Evolutionary conservation across 1,140 invertebrate genomes (phyloP).

Genomic region (Drosophila pachea): DNA sequence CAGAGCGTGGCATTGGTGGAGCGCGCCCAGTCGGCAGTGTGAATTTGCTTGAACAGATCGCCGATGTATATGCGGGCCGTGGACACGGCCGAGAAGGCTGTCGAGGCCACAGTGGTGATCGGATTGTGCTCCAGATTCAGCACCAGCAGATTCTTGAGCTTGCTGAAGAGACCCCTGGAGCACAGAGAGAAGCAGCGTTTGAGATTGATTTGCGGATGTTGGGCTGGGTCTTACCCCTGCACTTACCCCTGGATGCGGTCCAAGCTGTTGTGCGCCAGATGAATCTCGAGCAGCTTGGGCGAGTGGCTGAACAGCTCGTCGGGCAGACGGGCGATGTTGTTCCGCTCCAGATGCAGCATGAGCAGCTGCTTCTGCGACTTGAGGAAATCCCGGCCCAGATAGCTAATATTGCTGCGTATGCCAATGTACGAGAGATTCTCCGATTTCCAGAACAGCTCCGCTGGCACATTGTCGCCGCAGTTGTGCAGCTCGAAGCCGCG

Average conservation of each 20-base stretch:
- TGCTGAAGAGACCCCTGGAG: constrained; percentile 59
- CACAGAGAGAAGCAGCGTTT: background rate
- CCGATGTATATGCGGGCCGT: constrained; percentile 63
- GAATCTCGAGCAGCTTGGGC: constrained; percentile 51
- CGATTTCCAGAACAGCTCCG: constrained; percentile 64
- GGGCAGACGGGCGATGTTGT: constrained; percentile 60
- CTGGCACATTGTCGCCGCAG: constrained; percentile 62
- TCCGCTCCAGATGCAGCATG: constrained; percentile 46
- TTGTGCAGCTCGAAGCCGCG: constrained; percentile 59
- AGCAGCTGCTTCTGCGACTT: constrained; percentile 54
- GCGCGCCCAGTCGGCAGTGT: constrained; percentile 47
- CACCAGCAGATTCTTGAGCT: constrained; percentile 52
- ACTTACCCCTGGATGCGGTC: constrained; percentile 63
- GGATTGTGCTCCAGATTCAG: constrained; percentile 66
- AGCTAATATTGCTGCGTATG: constrained; percentile 65
- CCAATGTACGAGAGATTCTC: constrained; percentile 58
- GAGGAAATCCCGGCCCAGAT: constrained; percentile 56
- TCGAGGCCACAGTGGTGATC: constrained; percentile 61
- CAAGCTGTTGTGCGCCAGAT: constrained; percentile 60
- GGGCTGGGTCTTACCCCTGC: background rate
- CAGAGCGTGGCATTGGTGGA: constrained; percentile 64
- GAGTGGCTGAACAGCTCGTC: constrained; percentile 57
- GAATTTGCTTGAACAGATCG: constrained; percentile 29
- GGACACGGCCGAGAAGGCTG: constrained; percentile 47
- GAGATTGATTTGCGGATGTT: background rate